Percentiles rank a stretch among this genome's conserved stretches.
Evolutionary conservation across 2,113 vertebrate genomes (phyloP).

Genomic region (Lepidothrix coronata): DNA sequence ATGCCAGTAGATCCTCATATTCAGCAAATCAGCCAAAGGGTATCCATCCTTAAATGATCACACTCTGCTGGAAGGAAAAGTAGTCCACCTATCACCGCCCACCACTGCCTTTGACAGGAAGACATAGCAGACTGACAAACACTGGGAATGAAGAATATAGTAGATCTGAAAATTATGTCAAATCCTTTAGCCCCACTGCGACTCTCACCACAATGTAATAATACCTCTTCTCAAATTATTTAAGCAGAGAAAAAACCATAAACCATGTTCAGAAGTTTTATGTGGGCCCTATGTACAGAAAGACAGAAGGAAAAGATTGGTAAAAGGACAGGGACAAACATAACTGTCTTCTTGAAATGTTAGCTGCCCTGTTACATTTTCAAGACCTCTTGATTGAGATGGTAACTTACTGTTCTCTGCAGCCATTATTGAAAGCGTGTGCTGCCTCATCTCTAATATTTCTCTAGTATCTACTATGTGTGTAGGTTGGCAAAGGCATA

Average conservation of each 20-base stretch:
- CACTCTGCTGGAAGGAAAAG: not conserved
- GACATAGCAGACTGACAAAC: not conserved
- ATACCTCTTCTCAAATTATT: not conserved
- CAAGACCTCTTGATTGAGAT: constrained; percentile 1
- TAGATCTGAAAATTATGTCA: not conserved
- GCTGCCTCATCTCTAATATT: not conserved
- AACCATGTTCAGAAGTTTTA: not conserved
- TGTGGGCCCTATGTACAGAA: not conserved
- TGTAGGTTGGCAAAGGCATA: too few species aligned
- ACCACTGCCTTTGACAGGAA: not conserved
- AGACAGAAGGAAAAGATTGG: not conserved
- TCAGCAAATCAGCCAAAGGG: not conserved
- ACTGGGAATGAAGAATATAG: not conserved
- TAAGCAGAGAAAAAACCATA: not conserved
- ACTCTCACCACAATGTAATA: not conserved
- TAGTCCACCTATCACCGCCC: not conserved
- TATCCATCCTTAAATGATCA: not conserved
- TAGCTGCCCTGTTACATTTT: not conserved
- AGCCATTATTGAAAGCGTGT: not conserved
- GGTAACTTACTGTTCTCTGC: not conserved
- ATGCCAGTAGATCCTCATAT: not conserved
- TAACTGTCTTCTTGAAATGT: not conserved
- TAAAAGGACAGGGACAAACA: not conserved
- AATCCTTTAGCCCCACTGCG: not conserved
- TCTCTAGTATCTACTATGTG: constrained; percentile 4